Evolutionary conservation across 2,113 vertebrate genomes (phyloP).

Genomic region (Chaetops frenatus): DNA sequence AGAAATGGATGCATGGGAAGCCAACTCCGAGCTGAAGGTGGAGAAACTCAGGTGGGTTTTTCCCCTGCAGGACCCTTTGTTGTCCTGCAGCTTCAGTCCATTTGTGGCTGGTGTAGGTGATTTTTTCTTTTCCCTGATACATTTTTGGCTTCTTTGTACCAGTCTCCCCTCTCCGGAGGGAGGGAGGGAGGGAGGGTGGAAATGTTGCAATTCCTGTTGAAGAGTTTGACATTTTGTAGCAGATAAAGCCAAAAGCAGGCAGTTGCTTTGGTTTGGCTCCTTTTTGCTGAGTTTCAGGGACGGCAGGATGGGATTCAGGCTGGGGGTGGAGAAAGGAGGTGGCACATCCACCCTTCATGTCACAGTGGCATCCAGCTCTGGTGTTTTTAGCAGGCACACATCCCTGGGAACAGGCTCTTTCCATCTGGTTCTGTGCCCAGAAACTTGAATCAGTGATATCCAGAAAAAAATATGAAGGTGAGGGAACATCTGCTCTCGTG

Average conservation of each 20-base stretch:
- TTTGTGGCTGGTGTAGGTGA: not conserved
- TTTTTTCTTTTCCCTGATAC: not conserved
- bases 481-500: not conserved
- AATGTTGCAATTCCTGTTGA: not conserved
- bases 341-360: not conserved
- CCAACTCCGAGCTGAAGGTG: not conserved
- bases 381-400: not conserved
- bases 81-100: not conserved
- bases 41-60: not conserved
- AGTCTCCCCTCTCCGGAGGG: not conserved
- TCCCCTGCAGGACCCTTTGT: not conserved
- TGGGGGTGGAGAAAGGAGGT: not conserved
- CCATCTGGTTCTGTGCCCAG: not conserved
- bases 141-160: not conserved
- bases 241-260: not conserved
- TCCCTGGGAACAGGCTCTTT: not conserved
- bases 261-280: not conserved
- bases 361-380: not conserved
- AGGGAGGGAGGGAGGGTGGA: not conserved
- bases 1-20: not conserved
- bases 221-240: not conserved
- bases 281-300: not conserved
- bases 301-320: not conserved
- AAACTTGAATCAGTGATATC: not conserved
- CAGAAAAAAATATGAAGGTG: not conserved